Conservation (phyloP, 2,797 vertebrate species). For the Streptopelia turtur region DNA sequence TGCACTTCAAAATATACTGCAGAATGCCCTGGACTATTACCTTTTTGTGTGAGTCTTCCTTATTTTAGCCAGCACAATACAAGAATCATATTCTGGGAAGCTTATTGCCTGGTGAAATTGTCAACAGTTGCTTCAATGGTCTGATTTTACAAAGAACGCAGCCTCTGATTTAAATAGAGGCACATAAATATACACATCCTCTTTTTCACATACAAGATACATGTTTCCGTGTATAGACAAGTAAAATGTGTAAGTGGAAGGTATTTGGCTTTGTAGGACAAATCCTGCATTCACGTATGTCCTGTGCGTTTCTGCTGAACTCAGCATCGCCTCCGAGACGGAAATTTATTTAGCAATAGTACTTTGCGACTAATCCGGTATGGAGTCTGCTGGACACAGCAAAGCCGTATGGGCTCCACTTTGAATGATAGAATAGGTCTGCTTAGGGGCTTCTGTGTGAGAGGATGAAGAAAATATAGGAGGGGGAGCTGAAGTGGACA, state of each 20-base stretch:
- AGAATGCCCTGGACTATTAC: background rate
- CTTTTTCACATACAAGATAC: background rate
- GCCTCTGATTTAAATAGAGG: background rate
- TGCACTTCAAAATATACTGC: background rate
- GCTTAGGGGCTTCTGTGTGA: slow-evolving; percentile 75
- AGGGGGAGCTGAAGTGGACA: slow-evolving; percentile 60
- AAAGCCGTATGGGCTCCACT: slow-evolving; percentile 72
- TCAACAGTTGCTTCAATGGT: background rate
- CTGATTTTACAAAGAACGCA: background rate
- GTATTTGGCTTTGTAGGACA: background rate
- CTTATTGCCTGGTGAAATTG: background rate
- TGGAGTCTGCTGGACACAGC: slow-evolving; percentile 80
- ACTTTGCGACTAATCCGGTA: slow-evolving; percentile 64
- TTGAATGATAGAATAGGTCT: slow-evolving; percentile 78
- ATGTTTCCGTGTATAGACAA: background rate
- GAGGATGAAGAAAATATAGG: slow-evolving; percentile 73
- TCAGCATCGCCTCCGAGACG: background rate
- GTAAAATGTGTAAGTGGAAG: background rate
- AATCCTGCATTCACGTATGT: background rate
- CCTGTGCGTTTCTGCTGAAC: background rate
- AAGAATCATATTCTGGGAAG: background rate
- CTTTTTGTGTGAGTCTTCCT: background rate
- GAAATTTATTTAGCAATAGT: background rate
- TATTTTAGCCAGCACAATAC: background rate
- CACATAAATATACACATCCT: background rate